These are phyloP conservation scores for Tokudaia muenninki DNA, from an alignment of 2,797 vertebrate species.

Conservation along the genomic window DNA sequence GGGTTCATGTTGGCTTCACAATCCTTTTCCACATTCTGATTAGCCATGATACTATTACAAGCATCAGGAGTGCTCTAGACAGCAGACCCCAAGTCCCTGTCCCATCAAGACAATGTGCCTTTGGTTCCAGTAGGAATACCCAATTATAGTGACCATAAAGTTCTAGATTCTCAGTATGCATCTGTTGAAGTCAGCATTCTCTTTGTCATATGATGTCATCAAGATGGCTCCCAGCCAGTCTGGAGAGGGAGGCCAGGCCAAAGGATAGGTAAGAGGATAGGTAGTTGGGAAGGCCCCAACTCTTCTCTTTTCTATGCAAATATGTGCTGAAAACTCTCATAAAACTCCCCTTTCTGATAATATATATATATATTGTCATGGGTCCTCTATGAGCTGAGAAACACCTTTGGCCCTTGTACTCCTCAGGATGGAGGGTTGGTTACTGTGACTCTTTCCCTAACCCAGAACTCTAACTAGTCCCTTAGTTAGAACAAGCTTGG, in stretches of 20 bases:
- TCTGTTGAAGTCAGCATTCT: neutral
- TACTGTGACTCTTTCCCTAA: neutral
- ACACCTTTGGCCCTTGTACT: neutral
- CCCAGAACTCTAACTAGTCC: neutral
- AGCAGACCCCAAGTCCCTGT: fast-evolving
- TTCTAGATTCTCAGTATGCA: constrained; percentile 29
- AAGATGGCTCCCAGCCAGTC: neutral
- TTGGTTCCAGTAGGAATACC: fast-evolving
- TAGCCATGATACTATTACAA: neutral
- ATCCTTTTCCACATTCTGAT: fast-evolving
- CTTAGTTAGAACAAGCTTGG: neutral
- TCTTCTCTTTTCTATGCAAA: neutral
- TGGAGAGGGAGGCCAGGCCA: neutral
- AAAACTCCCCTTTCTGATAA: neutral
- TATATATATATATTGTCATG: too few relatives aligned
- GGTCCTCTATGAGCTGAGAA: neutral
- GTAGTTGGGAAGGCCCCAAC: neutral
- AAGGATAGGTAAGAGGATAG: neutral
- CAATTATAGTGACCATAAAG: neutral
- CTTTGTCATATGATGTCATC: constrained; percentile 30
- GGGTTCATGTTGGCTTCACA: neutral
- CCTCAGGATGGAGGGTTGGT: neutral
- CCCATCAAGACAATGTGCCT: neutral
- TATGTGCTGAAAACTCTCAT: neutral
- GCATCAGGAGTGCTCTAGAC: neutral